A percentile compares a stretch with the other conserved stretches of the same genome.
Evolutionary conservation across 1,140 invertebrate genomes (phyloP).

Genomic region (Trachymyrmex septentrionalis): DNA sequence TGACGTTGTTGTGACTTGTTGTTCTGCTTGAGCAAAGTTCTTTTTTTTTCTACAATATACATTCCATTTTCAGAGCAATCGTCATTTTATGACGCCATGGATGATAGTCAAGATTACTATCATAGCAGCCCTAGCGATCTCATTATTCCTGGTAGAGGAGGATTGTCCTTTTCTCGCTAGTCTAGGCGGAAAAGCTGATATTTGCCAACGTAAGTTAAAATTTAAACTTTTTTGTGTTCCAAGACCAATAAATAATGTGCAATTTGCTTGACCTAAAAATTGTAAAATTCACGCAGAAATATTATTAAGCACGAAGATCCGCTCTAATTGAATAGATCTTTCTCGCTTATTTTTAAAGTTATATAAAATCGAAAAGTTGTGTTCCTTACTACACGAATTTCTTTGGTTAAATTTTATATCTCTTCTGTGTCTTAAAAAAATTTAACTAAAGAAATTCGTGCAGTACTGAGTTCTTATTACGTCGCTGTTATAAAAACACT

Average conservation of each 20-base stretch:
- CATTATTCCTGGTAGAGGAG: conserved; percentile 82
- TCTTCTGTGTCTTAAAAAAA: not conserved
- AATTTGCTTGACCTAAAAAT: too few relatives aligned
- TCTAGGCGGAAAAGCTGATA: conserved; percentile 80
- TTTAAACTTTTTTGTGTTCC: too few relatives aligned
- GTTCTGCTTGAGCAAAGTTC: not conserved
- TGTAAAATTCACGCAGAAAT: too few relatives aligned
- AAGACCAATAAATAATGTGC: too few relatives aligned
- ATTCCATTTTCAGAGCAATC: conserved; percentile 82
- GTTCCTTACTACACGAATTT: not conserved
- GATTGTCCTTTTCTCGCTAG: conserved; percentile 81
- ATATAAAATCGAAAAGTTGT: not conserved
- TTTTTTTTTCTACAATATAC: conserved; percentile 24
- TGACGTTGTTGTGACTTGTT: too few relatives aligned
- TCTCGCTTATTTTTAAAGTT: not conserved
- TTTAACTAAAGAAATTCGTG: not conserved
- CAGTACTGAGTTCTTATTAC: not conserved
- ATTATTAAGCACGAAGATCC: too few relatives aligned
- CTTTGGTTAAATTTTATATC: not conserved
- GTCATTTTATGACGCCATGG: conserved; percentile 86
- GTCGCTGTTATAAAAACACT: not conserved
- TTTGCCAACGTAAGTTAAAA: conserved; percentile 82
- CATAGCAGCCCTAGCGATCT: conserved; percentile 81
- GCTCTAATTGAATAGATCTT: too few relatives aligned
- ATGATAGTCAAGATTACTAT: conserved; percentile 85